Percentiles rank a stretch among this genome's conserved stretches.
phyloP scores from a whole-genome alignment of 2,888 invertebrate genomes.

The Pristionchus fissidentatus region DNA sequence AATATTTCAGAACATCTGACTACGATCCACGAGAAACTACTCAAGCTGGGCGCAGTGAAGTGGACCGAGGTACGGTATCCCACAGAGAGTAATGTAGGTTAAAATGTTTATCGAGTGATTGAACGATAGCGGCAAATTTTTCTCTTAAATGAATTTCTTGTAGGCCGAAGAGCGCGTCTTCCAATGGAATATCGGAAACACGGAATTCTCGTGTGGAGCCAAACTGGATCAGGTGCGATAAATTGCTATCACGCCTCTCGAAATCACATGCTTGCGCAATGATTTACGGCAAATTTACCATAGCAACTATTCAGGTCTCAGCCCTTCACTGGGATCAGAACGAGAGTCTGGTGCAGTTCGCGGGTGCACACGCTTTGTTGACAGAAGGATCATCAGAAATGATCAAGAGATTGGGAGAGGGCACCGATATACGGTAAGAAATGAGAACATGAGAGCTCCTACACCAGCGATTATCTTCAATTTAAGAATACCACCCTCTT shows the following conservation, averaged over 20 bases:
- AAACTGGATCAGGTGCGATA: conserved; percentile 64
- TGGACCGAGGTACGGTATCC: conserved; percentile 51
- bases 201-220: conserved; percentile 78
- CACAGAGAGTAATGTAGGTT: not conserved
- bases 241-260: not conserved
- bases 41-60: conserved; percentile 48
- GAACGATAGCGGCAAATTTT: conserved; percentile 12
- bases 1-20: conserved; percentile 48
- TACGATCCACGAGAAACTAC: conserved; percentile 49
- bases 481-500: too few relatives aligned
- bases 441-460: not conserved
- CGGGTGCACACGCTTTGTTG: conserved; percentile 77
- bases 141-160: not conserved
- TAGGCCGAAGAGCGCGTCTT: conserved; percentile 58
- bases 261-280: not conserved
- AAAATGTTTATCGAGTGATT: not conserved
- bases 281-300: not conserved
- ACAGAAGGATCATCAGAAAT: conserved; percentile 76
- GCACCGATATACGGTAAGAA: conserved; percentile 74
- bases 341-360: conserved; percentile 78
- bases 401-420: conserved; percentile 75
- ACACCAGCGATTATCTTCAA: too few relatives aligned
- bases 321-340: conserved; percentile 78
- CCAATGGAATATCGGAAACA: conserved; percentile 78
- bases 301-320: conserved; percentile 70